phyloP scores from a whole-genome alignment of 2,888 invertebrate genomes.

The Ophonus ardosiacus region DNA sequence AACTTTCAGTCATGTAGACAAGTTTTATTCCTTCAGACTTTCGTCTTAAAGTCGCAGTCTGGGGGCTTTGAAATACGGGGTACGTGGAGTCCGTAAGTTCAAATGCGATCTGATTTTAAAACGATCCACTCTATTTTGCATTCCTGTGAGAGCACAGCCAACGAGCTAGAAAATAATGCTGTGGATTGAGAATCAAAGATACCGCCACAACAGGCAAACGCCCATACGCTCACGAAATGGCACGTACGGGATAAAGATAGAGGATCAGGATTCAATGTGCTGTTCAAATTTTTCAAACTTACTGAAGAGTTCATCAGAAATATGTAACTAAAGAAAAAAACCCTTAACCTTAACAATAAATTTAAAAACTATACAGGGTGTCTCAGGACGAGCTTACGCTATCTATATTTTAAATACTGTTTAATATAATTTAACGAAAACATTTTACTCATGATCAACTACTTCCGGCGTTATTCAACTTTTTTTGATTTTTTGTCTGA shows the following conservation, averaged over 20 bases:
- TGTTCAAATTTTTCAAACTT: conserved; percentile 25
- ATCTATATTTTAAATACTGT: too few species aligned
- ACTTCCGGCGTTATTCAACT: too few species aligned
- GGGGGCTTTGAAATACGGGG: not conserved
- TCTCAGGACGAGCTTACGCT: too few species aligned
- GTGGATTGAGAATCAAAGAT: conserved; percentile 38
- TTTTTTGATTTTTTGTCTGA: too few species aligned
- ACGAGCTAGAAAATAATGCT: conserved; percentile 61
- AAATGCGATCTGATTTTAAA: conserved; percentile 52
- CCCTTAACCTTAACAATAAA: too few species aligned
- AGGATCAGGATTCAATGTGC: not conserved
- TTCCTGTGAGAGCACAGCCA: conserved; percentile 53
- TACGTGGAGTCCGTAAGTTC: conserved; percentile 6
- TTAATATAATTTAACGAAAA: too few species aligned
- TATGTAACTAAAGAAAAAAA: too few species aligned
- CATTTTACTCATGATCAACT: too few species aligned
- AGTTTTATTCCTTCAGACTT: conserved; percentile 25
- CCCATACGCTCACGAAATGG: not conserved
- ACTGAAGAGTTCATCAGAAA: too few species aligned
- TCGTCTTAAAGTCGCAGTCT: not conserved
- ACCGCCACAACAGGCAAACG: conserved; percentile 39
- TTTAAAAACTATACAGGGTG: too few species aligned
- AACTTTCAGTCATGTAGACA: conserved; percentile 5
- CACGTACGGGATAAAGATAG: not conserved
- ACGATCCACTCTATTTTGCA: conserved; percentile 55